Evolutionary conservation across 2,797 vertebrate genomes (phyloP), one percentile per base, ranked within the genome.

Genomic region (Pangasius larnaudii): DNA sequence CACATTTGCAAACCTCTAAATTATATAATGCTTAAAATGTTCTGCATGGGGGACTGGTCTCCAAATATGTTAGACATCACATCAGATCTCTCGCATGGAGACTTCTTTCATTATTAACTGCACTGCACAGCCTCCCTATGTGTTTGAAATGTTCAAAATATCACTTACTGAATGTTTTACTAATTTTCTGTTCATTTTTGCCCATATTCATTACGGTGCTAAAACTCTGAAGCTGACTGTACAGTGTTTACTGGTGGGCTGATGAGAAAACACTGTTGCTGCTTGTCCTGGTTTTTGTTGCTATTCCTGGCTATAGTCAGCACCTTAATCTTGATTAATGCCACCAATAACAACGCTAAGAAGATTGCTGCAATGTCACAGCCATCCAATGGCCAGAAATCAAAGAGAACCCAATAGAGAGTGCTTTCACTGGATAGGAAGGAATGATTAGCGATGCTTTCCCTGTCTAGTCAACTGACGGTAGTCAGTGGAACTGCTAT

Each of bases 301-400:
- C 30, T 79, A 79, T 79, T 78, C 49, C 49, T 79, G 77, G 51
- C 51, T 42, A 3, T 82, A n/a, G 30, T 53, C 74, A 59, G 80
- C 80, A 82, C 80, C 13, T 36, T 81, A 81, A 42, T 81, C 56
- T 82, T 39, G 59, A 82, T 63, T 79, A 82, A 63, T n/a, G 24
- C 80, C 39, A 27, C 36, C 36, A 46, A 46, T 82, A 59, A 82
- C 58, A 39, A 63, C 3, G 0, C 36, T 82, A 63, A 82, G 80
- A 42, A 82, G 33, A 14, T 49, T 83, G 22, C 39, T 63, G 36
- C 80, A 65, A 4, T 65, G 59, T 27, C 42, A 65, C 39, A 46
- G 79, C 56, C 27, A 65, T 33, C 39, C 39, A 30, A 27, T 83
- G 42, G 18, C 3, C 39, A 83, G 59, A 63, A 83, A 65, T 83